Evolutionary conservation across 2,888 invertebrate species (phyloP), one percentile per base, ranked within the genome.

Genomic region (Temnothorax ravouxi): DNA sequence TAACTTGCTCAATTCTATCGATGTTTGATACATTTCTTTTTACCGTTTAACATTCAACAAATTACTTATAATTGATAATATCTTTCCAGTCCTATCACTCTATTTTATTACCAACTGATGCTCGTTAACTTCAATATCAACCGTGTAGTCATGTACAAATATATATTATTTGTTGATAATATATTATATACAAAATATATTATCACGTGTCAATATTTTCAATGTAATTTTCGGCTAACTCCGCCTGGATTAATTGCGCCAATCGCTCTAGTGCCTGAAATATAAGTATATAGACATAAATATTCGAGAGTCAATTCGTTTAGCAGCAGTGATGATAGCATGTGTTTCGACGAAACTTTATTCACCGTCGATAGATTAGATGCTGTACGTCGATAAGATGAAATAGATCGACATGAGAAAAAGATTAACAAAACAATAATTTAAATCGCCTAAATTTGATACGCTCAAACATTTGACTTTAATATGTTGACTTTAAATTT

Each of bases 221-320:
- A 29, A 91, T 86, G 59, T 92, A 85, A 87, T 90, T 89, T 8
- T 85, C 80, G 25, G 93, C 90, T 86, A 96, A 96, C 91, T 97
- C 97, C 84, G 96, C 96, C 88, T 95, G 95, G 83, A 97, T 97
- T 82, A 97, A 94, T 64, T 96, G 95, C 15, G 96, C 96, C 91
- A 97, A 95, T 87, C 96, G 95, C 88, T 95, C 94, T 91, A 96
- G 95, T 0, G 97, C 97, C 86, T 95, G 90, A 44, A 90, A 90
- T 62, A 83, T 8, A 47, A 44, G 0, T 59, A 34, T 59, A 34
- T 13, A 11, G 0, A 38, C 13, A 21, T 54, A 13, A 69, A 56
- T 64, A 44, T 44, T 29, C 9, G n/a, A 18, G 5, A 52, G 5
- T 25, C 29, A 18, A 64, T 41, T 61, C 8, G 25, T 59, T 79